A percentile compares a stretch with the other conserved stretches of the same genome.
phyloP scores from a whole-genome alignment of 2,888 invertebrate genomes.

The Agrochola circellaris region DNA sequence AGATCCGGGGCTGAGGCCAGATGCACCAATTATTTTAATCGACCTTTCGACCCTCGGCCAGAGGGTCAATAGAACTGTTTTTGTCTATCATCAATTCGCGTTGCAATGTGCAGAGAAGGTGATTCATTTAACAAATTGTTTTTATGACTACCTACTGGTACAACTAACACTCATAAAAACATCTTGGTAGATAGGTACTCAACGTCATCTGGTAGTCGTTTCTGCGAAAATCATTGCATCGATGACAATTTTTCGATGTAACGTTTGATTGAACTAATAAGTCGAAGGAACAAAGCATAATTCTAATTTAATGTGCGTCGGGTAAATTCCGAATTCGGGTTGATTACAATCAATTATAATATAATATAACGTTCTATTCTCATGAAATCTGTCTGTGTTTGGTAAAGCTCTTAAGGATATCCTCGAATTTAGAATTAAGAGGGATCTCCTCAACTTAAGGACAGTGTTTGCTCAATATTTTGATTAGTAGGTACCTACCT shows the following conservation, averaged over 20 bases:
- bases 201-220: background rate
- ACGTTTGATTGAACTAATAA: background rate
- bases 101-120: conserved; percentile 11
- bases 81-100: conserved; percentile 12
- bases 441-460: no score
- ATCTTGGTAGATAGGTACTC: background rate
- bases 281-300: no score
- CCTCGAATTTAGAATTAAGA: background rate
- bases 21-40: conserved; percentile 13
- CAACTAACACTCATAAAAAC: no score
- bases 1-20: background rate
- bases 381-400: no score
- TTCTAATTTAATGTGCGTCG: no score
- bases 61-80: conserved; percentile 6
- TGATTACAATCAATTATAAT: no score
- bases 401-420: background rate
- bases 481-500: no score
- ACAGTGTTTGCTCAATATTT: no score
- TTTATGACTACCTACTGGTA: background rate
- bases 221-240: background rate
- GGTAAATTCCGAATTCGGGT: no score
- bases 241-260: background rate
- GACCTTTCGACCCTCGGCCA: background rate
- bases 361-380: no score
- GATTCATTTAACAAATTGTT: conserved; percentile 20